Evolutionary conservation across 2,797 vertebrate genomes (phyloP).

Genomic region (Lutjanus argentimaculatus): DNA sequence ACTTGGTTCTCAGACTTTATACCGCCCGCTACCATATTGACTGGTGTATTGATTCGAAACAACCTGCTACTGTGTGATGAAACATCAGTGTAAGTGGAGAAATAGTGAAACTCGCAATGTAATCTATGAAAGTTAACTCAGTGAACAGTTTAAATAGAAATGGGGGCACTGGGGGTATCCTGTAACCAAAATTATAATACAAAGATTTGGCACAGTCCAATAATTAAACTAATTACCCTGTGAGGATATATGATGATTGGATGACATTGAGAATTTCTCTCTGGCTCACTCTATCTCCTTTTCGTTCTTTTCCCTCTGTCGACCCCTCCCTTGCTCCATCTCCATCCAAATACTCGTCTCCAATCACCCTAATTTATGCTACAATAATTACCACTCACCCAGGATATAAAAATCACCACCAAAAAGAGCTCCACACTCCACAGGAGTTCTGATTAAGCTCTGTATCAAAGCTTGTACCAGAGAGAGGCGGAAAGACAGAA

Average conservation of each 20-base stretch:
- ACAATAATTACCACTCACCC: conserved; percentile 85
- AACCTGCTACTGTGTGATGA: conserved; percentile 73
- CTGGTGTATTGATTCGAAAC: conserved; percentile 73
- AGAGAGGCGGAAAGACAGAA: conserved; percentile 56
- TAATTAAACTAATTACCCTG: conserved; percentile 84
- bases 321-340: conserved; percentile 65
- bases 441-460: conserved; percentile 83
- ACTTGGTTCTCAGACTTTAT: conserved; percentile 66
- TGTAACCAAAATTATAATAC: conserved; percentile 81
- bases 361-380: conserved; percentile 86
- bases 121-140: conserved; percentile 75
- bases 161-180: conserved; percentile 70
- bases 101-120: conserved; percentile 66
- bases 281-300: conserved; percentile 60
- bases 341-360: conserved; percentile 74
- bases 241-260: conserved; percentile 77
- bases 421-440: conserved; percentile 76
- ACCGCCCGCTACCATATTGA: conserved; percentile 70
- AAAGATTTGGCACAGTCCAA: conserved; percentile 79
- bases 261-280: conserved; percentile 80
- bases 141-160: conserved; percentile 77
- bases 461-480: conserved; percentile 77
- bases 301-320: conserved; percentile 51
- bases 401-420: conserved; percentile 79
- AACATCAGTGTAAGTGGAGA: conserved; percentile 68